These are phyloP conservation scores for Heliangelus exortis DNA, from an alignment of 2,797 vertebrate species.

Conservation along the genomic window DNA sequence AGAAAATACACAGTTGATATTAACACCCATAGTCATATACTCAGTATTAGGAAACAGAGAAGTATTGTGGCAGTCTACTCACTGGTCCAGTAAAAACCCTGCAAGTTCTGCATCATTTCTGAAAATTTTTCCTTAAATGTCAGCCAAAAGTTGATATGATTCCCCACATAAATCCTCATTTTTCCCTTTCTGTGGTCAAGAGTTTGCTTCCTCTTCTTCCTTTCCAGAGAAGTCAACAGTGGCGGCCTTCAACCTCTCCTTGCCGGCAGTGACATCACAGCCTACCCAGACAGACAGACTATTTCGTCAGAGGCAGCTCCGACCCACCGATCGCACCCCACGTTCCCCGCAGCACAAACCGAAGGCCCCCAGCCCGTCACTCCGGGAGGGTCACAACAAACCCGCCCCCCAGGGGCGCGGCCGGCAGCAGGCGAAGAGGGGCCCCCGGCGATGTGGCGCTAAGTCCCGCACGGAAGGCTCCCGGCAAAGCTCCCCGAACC, in stretches of 20 bases:
- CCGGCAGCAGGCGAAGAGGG: too few species aligned
- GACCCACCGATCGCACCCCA: rapidly evolving
- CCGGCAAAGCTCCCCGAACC: too few species aligned
- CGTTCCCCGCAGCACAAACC: rapidly evolving
- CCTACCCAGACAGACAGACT: background rate
- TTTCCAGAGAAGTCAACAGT: constrained; percentile 13
- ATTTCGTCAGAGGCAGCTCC: background rate
- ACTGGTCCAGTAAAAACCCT: constrained; percentile 42
- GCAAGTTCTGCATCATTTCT: background rate
- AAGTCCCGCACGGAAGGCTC: background rate
- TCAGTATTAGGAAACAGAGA: background rate
- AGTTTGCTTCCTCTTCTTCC: constrained; percentile 35
- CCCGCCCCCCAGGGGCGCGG: rapidly evolving
- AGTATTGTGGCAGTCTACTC: background rate
- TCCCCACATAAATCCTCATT: constrained; percentile 24
- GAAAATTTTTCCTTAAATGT: background rate
- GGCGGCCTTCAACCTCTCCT: background rate
- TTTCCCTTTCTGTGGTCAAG: constrained; percentile 29
- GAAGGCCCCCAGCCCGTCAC: rapidly evolving
- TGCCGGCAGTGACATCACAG: background rate
- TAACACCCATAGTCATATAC: background rate
- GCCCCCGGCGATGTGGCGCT: background rate
- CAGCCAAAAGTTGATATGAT: constrained; percentile 8
- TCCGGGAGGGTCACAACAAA: rapidly evolving
- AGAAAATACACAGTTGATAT: background rate